Conservation (phyloP, 2,113 vertebrate genomes). For the Oryzias melastigma region DNA sequence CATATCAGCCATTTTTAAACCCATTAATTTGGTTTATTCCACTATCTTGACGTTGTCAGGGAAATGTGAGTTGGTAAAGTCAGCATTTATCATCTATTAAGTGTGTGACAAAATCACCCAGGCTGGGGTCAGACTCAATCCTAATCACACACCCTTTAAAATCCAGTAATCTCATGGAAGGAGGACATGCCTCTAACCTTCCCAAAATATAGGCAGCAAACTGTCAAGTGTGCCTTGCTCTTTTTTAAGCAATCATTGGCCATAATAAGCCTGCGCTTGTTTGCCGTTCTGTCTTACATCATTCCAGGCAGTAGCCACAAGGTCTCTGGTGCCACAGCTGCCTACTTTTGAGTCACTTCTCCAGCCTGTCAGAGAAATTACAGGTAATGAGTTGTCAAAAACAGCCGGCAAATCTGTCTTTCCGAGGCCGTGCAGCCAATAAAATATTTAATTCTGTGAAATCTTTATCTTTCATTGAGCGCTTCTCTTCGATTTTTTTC, state of each 20-base stretch:
- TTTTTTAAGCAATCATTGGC: slow-evolving; percentile 72
- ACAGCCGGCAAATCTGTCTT: slow-evolving; percentile 61
- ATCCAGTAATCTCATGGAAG: slow-evolving; percentile 21
- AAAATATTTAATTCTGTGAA: slow-evolving; percentile 44
- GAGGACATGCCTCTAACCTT: slow-evolving; percentile 49
- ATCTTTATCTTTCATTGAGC: slow-evolving; percentile 47
- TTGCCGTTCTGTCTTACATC: slow-evolving; percentile 67
- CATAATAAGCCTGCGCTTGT: slow-evolving; percentile 65
- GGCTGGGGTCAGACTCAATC: background rate
- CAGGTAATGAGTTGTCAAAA: slow-evolving; percentile 81
- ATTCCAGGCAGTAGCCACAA: slow-evolving; percentile 56
- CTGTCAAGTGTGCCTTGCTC: slow-evolving; percentile 53
- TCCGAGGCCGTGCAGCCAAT: slow-evolving; percentile 54
- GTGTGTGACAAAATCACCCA: too few relatives aligned
- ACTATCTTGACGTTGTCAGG: too few relatives aligned
- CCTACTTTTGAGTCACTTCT: slow-evolving; percentile 61
- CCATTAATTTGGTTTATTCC: too few relatives aligned
- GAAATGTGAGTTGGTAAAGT: too few relatives aligned
- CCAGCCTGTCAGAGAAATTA: slow-evolving; percentile 77
- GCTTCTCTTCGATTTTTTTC: slow-evolving; percentile 11
- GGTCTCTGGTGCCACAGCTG: slow-evolving; percentile 56
- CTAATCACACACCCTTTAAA: slow-evolving; percentile 14
- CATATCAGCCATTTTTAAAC: background rate
- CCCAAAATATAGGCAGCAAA: slow-evolving; percentile 40
- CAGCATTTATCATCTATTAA: too few relatives aligned